Conservation (phyloP, 2,113 vertebrate genomes). For the Heterotis niloticus region DNA sequence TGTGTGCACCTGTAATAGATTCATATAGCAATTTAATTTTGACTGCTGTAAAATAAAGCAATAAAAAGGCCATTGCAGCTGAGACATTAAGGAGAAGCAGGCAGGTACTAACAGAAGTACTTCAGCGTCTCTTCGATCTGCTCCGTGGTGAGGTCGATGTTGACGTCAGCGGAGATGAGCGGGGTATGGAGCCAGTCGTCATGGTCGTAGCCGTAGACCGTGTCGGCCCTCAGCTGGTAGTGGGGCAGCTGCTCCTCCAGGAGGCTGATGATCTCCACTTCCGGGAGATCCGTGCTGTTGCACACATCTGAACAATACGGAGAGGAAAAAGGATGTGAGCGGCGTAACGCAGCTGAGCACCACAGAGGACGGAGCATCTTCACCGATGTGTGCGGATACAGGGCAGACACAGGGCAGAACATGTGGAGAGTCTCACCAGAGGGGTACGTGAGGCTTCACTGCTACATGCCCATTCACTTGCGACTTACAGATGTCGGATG, state of each 20-base stretch:
- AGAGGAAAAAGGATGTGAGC: background rate
- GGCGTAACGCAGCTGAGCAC: background rate
- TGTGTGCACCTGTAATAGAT: background rate
- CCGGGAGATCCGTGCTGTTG: slow-evolving; percentile 93
- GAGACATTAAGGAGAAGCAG: background rate
- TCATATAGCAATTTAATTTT: background rate
- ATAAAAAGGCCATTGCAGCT: background rate
- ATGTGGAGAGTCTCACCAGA: no score
- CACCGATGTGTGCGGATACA: background rate
- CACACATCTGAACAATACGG: slow-evolving; percentile 80
- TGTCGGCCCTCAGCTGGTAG: slow-evolving; percentile 90
- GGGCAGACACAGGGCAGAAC: no score
- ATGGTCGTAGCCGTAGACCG: slow-evolving; percentile 91
- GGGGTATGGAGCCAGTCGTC: slow-evolving; percentile 98
- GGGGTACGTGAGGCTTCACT: no score
- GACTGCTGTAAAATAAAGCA: no score
- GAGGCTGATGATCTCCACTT: slow-evolving; percentile 98
- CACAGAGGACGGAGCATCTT: background rate
- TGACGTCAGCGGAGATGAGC: slow-evolving; percentile 80
- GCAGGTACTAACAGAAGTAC: slow-evolving; percentile 86
- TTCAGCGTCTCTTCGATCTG: slow-evolving; percentile 98
- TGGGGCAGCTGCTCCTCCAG: slow-evolving; percentile 95
- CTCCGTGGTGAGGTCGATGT: slow-evolving; percentile 87
- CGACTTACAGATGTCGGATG: no score
- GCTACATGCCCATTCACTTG: no score